Evolutionary conservation across 2,113 vertebrate species (phyloP).

Genomic region (Apodemus speciosus): DNA sequence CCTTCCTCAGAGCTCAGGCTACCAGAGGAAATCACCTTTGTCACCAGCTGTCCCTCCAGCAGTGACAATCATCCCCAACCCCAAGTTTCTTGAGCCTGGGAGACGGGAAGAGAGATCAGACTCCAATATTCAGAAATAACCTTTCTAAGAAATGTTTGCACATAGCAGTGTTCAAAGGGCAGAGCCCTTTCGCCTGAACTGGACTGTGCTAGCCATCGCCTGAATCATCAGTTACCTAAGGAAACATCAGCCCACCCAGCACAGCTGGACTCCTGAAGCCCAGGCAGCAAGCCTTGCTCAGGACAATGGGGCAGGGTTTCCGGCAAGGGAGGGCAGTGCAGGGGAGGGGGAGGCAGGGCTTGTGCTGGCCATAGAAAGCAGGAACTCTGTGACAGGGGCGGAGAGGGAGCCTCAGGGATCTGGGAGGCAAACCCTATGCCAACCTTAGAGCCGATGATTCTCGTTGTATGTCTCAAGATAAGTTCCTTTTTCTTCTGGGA

Average conservation of each 20-base stretch:
- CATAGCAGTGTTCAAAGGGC: not conserved
- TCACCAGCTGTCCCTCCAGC: not conserved
- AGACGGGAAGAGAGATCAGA: not conserved
- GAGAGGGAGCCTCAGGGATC: not conserved
- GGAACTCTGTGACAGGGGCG: not conserved
- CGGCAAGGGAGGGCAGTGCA: not conserved
- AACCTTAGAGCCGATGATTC: not conserved
- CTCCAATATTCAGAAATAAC: not conserved
- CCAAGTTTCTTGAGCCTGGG: not conserved
- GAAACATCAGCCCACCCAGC: slow-evolving; percentile 27
- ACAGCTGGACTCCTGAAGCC: slow-evolving; percentile 38
- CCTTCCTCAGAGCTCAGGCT: not conserved
- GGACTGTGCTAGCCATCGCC: slow-evolving; percentile 38
- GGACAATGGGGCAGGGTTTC: slow-evolving; percentile 66
- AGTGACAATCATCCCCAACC: not conserved
- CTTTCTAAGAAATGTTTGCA: not conserved
- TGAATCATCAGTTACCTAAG: slow-evolving; percentile 54
- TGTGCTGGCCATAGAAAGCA: not conserved
- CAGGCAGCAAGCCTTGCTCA: not conserved
- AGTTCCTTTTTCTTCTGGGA: slow-evolving; percentile 38
- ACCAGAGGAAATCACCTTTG: not conserved
- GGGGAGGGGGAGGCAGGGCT: not conserved
- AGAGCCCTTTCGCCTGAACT: slow-evolving; percentile 32
- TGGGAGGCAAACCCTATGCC: not conserved
- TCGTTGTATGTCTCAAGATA: slow-evolving; percentile 21